Percentiles rank a stretch among this genome's conserved stretches.
These are phyloP conservation scores for Leptopilina boulardi DNA, from an alignment of 1,140 invertebrate species.

Conservation along the genomic window DNA sequence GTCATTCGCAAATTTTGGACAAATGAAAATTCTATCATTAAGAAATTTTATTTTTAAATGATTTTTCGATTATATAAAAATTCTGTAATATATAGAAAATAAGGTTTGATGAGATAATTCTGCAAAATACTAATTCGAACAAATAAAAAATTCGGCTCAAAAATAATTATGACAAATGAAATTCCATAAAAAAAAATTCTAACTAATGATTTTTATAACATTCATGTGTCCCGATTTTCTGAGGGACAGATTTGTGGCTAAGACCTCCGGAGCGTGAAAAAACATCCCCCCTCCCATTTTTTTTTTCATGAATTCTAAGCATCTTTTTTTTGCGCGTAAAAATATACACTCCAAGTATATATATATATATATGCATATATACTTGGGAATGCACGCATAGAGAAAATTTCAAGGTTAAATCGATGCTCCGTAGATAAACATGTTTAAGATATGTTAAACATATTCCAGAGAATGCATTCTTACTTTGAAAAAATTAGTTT, in stretches of 20 bases:
- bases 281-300: not conserved
- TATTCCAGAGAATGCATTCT: not conserved
- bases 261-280: not conserved
- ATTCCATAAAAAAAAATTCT: no score
- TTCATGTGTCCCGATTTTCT: not conserved
- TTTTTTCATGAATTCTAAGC: constrained; percentile 36
- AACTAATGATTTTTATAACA: no score
- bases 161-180: no score
- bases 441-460: constrained; percentile 14
- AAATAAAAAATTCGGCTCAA: no score
- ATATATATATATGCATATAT: not conserved
- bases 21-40: no score
- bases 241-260: not conserved
- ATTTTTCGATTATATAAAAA: no score
- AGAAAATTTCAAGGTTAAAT: constrained; percentile 56
- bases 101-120: no score
- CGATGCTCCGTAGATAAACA: constrained; percentile 46
- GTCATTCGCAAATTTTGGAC: no score
- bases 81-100: no score
- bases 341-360: not conserved
- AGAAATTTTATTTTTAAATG: no score
- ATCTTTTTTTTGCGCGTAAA: not conserved
- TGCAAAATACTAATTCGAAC: no score
- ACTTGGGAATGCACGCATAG: constrained; percentile 43
- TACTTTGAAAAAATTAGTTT: not conserved